Conservation (phyloP, 2,888 invertebrate species). For the Rhopalosiphum nymphaeae region DNA sequence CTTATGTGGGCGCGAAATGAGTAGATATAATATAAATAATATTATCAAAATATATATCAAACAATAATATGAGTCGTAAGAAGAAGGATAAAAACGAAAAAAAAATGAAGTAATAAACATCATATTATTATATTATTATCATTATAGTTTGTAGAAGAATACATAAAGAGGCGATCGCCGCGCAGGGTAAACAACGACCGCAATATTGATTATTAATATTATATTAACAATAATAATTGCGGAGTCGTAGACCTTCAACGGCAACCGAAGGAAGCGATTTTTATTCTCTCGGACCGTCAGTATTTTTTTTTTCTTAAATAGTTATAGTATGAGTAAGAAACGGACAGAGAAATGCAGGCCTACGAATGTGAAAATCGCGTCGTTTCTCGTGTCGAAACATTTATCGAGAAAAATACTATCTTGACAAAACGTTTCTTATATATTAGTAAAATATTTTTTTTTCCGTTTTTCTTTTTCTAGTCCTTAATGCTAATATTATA, state of each 20-base stretch:
- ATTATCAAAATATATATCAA: background rate
- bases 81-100: background rate
- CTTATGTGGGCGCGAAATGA: background rate
- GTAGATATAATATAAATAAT: background rate
- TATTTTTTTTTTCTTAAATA: background rate
- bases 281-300: background rate
- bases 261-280: background rate
- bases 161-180: background rate
- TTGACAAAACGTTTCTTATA: background rate
- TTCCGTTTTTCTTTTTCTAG: background rate
- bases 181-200: background rate
- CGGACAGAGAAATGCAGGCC: background rate
- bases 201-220: background rate
- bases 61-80: background rate
- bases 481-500: background rate
- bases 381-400: background rate
- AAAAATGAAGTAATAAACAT: background rate
- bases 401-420: background rate
- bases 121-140: background rate
- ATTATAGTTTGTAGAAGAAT: background rate
- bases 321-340: background rate
- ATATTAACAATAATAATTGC: background rate
- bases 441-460: background rate
- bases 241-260: background rate
- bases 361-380: background rate